A percentile compares a stretch with the other conserved stretches of the same genome.
phyloP scores from a whole-genome alignment of 1,140 invertebrate genomes.

The Scaptodrosophila lebanonensis region DNA sequence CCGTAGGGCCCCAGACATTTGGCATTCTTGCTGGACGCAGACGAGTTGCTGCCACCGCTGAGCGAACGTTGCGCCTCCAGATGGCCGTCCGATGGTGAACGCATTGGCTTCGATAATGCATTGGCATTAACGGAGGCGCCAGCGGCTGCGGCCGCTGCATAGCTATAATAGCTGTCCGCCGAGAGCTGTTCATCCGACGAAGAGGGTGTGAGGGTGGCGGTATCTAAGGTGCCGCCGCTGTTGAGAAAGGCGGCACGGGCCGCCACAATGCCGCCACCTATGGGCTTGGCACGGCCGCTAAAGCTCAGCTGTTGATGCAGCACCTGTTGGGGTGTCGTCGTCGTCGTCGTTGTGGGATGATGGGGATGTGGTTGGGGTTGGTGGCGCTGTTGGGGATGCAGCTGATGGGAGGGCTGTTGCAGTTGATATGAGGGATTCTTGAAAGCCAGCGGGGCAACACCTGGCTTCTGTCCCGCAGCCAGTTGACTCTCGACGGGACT shows the following conservation, averaged over 20 bases:
- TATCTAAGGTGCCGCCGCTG: slow-evolving; percentile 50
- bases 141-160: slow-evolving; percentile 40
- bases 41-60: slow-evolving; percentile 78
- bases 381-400: slow-evolving; percentile 8
- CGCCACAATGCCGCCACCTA: slow-evolving; percentile 59
- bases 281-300: slow-evolving; percentile 40
- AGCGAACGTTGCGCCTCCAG: slow-evolving; percentile 73
- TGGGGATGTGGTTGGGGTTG: slow-evolving; percentile 6
- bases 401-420: slow-evolving; percentile 67
- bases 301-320: slow-evolving; percentile 28
- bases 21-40: slow-evolving; percentile 49
- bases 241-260: slow-evolving; percentile 66
- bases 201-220: slow-evolving; percentile 68
- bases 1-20: slow-evolving; percentile 52
- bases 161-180: slow-evolving; percentile 66
- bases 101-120: slow-evolving; percentile 5
- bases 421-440: slow-evolving; percentile 91
- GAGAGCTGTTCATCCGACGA: slow-evolving; percentile 75
- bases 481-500: slow-evolving; percentile 86
- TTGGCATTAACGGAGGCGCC: slow-evolving; percentile 10
- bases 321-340: slow-evolving; percentile 13
- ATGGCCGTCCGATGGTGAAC: slow-evolving; percentile 35
- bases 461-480: slow-evolving; percentile 28
- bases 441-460: slow-evolving; percentile 85
- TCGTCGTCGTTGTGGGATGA: background rate